Evolutionary conservation across 2,113 vertebrate genomes (phyloP), one percentile per base, ranked within the genome.

Genomic region (Perca fluviatilis): DNA sequence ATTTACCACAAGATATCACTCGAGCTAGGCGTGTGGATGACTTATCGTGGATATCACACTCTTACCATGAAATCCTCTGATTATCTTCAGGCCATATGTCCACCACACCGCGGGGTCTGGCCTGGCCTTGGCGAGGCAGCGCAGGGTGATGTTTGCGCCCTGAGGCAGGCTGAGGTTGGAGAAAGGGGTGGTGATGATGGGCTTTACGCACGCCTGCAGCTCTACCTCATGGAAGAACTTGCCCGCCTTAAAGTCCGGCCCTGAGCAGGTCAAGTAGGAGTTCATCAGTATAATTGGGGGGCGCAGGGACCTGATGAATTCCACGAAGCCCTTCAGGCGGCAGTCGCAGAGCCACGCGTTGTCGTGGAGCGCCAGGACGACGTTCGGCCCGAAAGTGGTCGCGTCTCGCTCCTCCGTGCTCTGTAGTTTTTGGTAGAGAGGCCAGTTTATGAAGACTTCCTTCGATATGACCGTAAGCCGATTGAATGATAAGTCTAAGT

Each of bases 261-360:
- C 93, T 73, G 93, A 94, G 88, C 97, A 99, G 49, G 94, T 95
- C 93, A 99, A 95, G 88, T 98, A 98, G 9, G 96, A 96, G 94
- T 98, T 99, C 96, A 98, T 97, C 80, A 99, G 88, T 66, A 98
- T 97, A 66, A 98, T 88, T 1, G 96, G 97, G 3, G 97, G 95
- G 53, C 91, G 94, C 1, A 97, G 62, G 0, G 95, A 94, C 77
- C 94, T 95, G 83, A 97, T 92, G 80, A 98, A 97, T 79, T 97
- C 95, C 63, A 97, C 96, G 47, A 98, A 96, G n/a, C 96, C 97
- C 30, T 94, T 93, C 54, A 99, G 93, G 8, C 96, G 96, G 72
- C 97, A 99, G 93, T 99, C 97, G 5, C 98, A 98, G 0, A 97
- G 91, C 97, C 97, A 99, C 0, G 96, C 96, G 43, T 98, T 98